Evolutionary conservation across 2,113 vertebrate species (phyloP).

Genomic region (Promerops cafer): DNA sequence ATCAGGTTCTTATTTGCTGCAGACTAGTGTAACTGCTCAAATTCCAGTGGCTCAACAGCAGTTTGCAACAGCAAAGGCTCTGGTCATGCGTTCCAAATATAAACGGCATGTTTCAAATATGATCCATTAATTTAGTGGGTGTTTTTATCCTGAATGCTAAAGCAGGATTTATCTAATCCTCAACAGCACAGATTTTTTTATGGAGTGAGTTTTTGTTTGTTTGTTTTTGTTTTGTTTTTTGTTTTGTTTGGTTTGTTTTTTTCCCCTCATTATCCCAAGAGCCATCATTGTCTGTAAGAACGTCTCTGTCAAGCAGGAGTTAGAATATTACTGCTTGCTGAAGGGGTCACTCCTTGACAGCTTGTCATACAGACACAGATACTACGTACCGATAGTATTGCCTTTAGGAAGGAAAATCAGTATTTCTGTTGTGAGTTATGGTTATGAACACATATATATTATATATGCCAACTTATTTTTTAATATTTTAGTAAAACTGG

Average conservation of each 20-base stretch:
- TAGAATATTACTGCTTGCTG: constrained; percentile 9
- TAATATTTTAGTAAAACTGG: background rate
- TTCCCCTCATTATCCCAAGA: background rate
- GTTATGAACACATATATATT: background rate
- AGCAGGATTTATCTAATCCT: background rate
- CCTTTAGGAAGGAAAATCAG: background rate
- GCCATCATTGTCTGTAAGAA: background rate
- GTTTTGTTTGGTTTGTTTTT: background rate
- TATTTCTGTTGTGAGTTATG: background rate
- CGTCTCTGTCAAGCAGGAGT: background rate
- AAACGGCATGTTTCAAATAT: background rate
- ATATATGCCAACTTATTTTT: background rate
- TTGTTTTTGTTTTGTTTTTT: background rate
- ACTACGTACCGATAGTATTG: background rate
- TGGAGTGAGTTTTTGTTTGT: background rate
- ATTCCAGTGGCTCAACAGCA: background rate
- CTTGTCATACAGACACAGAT: background rate
- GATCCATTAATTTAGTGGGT: background rate
- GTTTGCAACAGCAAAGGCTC: background rate
- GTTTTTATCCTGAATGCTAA: background rate
- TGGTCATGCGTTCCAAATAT: background rate
- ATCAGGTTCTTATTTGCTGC: background rate
- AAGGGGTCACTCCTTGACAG: constrained; percentile 30
- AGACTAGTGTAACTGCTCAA: background rate
- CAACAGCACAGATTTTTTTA: background rate